Conservation (phyloP, 2,113 vertebrate species). For the Sorex fumeus region DNA sequence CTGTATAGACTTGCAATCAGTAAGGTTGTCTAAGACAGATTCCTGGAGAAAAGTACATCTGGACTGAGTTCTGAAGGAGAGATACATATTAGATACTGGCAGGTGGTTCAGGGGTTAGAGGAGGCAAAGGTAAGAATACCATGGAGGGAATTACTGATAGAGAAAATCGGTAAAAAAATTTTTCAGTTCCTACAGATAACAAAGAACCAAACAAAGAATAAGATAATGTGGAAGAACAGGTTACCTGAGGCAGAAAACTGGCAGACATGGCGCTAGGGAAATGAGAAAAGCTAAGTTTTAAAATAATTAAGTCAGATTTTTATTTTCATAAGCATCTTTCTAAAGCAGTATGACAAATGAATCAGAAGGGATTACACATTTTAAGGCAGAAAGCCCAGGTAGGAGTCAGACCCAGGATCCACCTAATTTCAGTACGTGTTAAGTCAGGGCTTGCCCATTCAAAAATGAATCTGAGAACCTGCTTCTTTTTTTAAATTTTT, state of each 20-base stretch:
- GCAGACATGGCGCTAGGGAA: conserved; percentile 36
- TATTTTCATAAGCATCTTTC: conserved; percentile 58
- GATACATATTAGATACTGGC: neutral
- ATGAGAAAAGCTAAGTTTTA: conserved; percentile 53
- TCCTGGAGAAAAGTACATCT: conserved; percentile 16
- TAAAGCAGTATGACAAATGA: conserved; percentile 47
- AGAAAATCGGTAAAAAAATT: conserved; percentile 52
- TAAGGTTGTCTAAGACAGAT: conserved; percentile 26
- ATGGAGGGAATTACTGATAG: neutral
- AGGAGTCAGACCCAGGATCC: conserved; percentile 14
- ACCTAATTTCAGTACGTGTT: neutral
- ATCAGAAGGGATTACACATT: conserved; percentile 48
- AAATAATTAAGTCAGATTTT: conserved; percentile 53
- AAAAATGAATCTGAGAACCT: conserved; percentile 49
- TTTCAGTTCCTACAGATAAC: conserved; percentile 45
- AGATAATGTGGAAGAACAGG: conserved; percentile 19
- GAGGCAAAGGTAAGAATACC: conserved; percentile 11
- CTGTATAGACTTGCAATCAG: neutral
- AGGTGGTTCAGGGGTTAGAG: neutral
- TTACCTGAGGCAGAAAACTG: neutral
- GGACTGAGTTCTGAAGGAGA: conserved; percentile 10
- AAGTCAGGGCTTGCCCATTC: conserved; percentile 24
- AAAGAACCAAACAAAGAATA: neutral
- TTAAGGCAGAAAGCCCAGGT: conserved; percentile 52
- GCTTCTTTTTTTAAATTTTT: neutral